phyloP scores from a whole-genome alignment of 2,113 vertebrate species.

The Paralichthys olivaceus region DNA sequence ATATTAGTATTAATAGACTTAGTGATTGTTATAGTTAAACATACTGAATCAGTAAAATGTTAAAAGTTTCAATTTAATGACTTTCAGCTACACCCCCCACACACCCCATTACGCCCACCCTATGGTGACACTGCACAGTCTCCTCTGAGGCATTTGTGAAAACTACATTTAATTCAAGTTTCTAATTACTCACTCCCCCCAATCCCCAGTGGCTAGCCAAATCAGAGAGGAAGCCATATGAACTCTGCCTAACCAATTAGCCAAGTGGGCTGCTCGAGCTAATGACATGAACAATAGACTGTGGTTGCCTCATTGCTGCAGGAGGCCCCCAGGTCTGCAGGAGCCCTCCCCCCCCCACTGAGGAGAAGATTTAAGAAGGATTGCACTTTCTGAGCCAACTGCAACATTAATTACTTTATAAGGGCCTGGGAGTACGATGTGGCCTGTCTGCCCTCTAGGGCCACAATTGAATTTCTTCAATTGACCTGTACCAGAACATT shows the following conservation, averaged over 20 bases:
- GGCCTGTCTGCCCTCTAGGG: conserved; percentile 56
- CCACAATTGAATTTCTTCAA: conserved; percentile 69
- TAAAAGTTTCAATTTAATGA: not conserved
- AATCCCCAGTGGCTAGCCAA: conserved; percentile 69
- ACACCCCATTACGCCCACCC: not conserved
- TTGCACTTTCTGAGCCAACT: conserved; percentile 59
- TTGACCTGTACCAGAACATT: conserved; percentile 64
- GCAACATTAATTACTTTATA: conserved; percentile 68
- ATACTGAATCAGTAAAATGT: not conserved
- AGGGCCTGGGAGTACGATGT: conserved; percentile 60
- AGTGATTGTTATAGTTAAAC: too few species aligned
- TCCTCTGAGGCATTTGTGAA: conserved; percentile 53
- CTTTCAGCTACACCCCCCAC: not conserved
- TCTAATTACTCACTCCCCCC: conserved; percentile 69
- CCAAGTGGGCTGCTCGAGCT: conserved; percentile 66
- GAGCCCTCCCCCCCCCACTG: conserved; percentile 54
- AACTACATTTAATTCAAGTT: conserved; percentile 66
- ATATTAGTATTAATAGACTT: too few species aligned
- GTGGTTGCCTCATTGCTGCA: conserved; percentile 64
- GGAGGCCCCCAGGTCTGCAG: conserved; percentile 66
- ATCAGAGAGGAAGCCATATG: conserved; percentile 69
- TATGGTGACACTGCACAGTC: conserved; percentile 19
- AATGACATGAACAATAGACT: conserved; percentile 68
- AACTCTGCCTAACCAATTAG: conserved; percentile 78
- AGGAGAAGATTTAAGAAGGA: conserved; percentile 68